Percentiles rank a stretch among this genome's conserved stretches.
These are phyloP conservation scores for Phacellophora camtschatica DNA, from an alignment of 30 jellyfish, hydroid and myxozoan species.

Conservation along the genomic window DNA sequence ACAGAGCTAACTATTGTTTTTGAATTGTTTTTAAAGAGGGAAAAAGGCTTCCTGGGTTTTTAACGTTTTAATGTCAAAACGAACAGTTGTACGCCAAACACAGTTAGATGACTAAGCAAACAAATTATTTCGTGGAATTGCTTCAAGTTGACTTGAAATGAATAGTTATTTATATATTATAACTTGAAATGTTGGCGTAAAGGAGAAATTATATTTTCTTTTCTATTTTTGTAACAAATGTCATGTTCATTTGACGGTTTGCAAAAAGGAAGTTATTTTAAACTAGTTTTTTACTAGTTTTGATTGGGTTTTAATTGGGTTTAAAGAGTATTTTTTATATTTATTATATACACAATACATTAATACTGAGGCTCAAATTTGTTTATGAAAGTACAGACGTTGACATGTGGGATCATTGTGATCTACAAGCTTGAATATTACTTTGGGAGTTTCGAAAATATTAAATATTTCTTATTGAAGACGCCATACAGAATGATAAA, in stretches of 20 bases:
- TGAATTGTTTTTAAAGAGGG: too few relatives aligned
- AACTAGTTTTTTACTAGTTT: neutral
- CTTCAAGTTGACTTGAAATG: neutral
- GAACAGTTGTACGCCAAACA: neutral
- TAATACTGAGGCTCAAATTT: too few relatives aligned
- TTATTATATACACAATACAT: too few relatives aligned
- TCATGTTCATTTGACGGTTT: conserved; percentile 8
- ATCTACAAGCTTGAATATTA: too few relatives aligned
- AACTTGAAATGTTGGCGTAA: conserved; percentile 67
- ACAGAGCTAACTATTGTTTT: too few relatives aligned
- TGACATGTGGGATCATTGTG: too few relatives aligned
- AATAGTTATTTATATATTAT: conserved; percentile 21
- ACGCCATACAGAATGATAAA: too few relatives aligned
- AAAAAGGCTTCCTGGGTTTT: too few relatives aligned
- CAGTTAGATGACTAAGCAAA: neutral
- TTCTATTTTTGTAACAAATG: conserved; percentile 8
- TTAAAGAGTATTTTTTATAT: too few relatives aligned
- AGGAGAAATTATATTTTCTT: conserved; percentile 11
- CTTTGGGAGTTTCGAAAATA: too few relatives aligned
- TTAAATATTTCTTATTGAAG: too few relatives aligned
- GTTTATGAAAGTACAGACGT: too few relatives aligned
- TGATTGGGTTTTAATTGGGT: neutral
- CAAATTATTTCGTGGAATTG: neutral
- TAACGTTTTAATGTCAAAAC: neutral
- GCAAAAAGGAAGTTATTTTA: neutral